phyloP scores from a whole-genome alignment of 1,140 invertebrate species.

The Drosophila novamexicana region DNA sequence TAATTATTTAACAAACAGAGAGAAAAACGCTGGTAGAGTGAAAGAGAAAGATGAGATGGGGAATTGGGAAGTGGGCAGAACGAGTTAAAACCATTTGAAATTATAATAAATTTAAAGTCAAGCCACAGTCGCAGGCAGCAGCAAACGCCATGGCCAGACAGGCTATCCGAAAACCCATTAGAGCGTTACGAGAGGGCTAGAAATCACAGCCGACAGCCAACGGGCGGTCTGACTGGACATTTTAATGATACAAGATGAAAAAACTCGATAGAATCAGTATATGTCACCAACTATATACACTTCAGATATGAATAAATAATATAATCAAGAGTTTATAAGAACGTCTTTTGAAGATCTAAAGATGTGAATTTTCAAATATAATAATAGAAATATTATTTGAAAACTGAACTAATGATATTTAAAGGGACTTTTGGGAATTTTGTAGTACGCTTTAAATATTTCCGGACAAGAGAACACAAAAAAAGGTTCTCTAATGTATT shows the following conservation, averaged over 20 bases:
- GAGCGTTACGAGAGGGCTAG: constrained; percentile 52
- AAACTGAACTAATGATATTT: too few relatives aligned
- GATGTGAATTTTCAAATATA: too few relatives aligned
- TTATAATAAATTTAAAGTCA: constrained; percentile 79
- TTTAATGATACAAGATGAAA: constrained; percentile 69
- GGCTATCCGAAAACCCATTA: constrained; percentile 58
- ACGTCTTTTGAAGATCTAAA: too few relatives aligned
- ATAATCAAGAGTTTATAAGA: too few relatives aligned
- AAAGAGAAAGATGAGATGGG: not conserved
- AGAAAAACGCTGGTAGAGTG: constrained; percentile 4
- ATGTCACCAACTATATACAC: constrained; percentile 24
- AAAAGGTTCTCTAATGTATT: too few relatives aligned
- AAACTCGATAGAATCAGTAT: constrained; percentile 19
- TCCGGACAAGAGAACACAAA: too few relatives aligned
- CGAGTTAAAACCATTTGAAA: constrained; percentile 56
- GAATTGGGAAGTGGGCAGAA: not conserved
- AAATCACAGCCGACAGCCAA: constrained; percentile 62
- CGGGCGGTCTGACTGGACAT: constrained; percentile 65
- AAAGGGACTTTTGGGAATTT: too few relatives aligned
- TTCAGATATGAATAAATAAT: not conserved
- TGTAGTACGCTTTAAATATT: too few relatives aligned
- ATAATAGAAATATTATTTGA: too few relatives aligned
- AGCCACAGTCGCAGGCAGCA: constrained; percentile 5
- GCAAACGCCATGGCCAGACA: constrained; percentile 63
- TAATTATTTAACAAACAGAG: constrained; percentile 77